Evolutionary conservation across 1,140 invertebrate genomes (phyloP).

Genomic region (Leptoteleia sp.): DNA sequence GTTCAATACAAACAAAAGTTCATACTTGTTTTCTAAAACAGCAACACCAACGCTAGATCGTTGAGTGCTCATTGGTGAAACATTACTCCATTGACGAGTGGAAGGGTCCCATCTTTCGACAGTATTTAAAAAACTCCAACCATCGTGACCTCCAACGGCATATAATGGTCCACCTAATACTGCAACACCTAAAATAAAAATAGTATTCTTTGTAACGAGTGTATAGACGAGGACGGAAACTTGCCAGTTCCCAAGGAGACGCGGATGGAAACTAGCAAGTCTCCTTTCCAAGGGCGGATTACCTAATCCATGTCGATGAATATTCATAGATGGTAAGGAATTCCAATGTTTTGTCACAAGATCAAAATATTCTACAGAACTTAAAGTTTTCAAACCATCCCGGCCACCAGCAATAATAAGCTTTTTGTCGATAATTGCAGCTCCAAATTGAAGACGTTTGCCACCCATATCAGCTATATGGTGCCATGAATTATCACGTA

Average conservation of each 20-base stretch:
- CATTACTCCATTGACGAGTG: slow-evolving; percentile 91
- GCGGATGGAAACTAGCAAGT: too few relatives aligned
- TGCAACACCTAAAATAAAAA: slow-evolving; percentile 87
- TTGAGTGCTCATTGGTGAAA: slow-evolving; percentile 92
- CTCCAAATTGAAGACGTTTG: slow-evolving; percentile 92
- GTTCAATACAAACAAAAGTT: too few relatives aligned
- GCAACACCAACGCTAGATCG: slow-evolving; percentile 94
- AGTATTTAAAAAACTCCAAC: slow-evolving; percentile 96
- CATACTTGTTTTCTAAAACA: slow-evolving; percentile 89
- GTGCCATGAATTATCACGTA: slow-evolving; percentile 91
- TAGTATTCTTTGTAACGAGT: not conserved
- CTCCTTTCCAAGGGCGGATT: too few relatives aligned
- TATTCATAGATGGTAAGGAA: slow-evolving; percentile 92
- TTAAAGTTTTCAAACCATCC: slow-evolving; percentile 96
- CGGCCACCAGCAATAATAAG: slow-evolving; percentile 92
- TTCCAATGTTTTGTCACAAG: slow-evolving; percentile 90
- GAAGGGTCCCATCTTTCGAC: slow-evolving; percentile 95
- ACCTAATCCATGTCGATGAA: slow-evolving; percentile 93
- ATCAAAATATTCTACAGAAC: slow-evolving; percentile 93
- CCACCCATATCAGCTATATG: slow-evolving; percentile 90
- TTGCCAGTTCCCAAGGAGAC: too few relatives aligned
- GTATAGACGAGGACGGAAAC: too few relatives aligned
- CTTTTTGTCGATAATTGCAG: slow-evolving; percentile 92
- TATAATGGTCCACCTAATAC: slow-evolving; percentile 93
- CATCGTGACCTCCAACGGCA: slow-evolving; percentile 96